These are phyloP conservation scores for Pachyseris speciosa DNA, from an alignment of 64 coral and sea anemone species.

Conservation along the genomic window DNA sequence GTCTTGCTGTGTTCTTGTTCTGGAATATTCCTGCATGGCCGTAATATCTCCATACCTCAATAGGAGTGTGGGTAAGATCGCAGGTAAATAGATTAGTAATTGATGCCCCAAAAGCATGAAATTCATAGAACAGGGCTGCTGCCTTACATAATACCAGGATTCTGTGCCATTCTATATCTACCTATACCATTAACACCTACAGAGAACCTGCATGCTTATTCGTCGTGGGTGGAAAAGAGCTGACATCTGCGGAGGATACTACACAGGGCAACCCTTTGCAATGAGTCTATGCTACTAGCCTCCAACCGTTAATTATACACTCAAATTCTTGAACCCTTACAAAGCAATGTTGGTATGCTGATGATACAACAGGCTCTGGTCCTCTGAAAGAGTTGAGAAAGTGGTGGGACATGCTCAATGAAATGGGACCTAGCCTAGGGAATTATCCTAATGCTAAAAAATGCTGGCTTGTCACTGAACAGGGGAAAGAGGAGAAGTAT, in stretches of 20 bases:
- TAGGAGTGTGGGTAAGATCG: too few relatives aligned
- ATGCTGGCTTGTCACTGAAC: neutral
- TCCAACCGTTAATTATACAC: slow-evolving; percentile 7
- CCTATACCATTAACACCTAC: neutral
- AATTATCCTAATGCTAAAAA: slow-evolving; percentile 14
- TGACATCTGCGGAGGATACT: neutral
- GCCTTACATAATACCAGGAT: too few relatives aligned
- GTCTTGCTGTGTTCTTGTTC: too few relatives aligned
- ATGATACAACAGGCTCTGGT: slow-evolving; percentile 2
- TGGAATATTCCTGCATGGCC: too few relatives aligned
- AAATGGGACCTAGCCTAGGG: slow-evolving; percentile 11
- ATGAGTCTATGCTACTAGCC: neutral
- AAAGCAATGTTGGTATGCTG: slow-evolving; percentile 15
- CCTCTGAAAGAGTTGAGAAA: neutral
- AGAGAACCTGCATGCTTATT: neutral
- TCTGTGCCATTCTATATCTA: neutral
- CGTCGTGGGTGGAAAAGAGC: neutral
- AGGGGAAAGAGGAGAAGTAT: neutral
- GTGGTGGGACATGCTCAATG: neutral
- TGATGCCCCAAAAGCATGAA: too few relatives aligned
- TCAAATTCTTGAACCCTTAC: neutral
- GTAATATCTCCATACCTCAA: too few relatives aligned
- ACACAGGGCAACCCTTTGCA: neutral
- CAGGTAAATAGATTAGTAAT: too few relatives aligned
- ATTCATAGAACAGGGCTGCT: too few relatives aligned